Evolutionary conservation across 2,888 invertebrate genomes (phyloP).

Genomic region (Oscheius myriophilus): DNA sequence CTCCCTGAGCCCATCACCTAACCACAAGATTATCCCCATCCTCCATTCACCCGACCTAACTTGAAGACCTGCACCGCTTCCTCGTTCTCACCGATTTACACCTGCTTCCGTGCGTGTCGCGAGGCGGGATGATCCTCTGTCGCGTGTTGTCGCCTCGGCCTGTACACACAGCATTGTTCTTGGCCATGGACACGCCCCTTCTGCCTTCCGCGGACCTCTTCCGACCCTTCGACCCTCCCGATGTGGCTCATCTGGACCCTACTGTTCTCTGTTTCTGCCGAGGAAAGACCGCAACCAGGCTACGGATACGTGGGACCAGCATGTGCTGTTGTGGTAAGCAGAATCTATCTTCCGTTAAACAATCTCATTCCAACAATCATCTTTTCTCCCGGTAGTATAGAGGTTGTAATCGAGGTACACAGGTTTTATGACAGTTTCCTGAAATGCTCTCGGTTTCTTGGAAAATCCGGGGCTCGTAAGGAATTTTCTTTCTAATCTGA

Average conservation of each 20-base stretch:
- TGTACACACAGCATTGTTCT: conserved; percentile 29
- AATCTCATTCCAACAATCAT: neutral
- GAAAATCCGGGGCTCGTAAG: neutral
- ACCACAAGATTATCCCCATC: too few species aligned
- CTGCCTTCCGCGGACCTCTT: conserved; percentile 10
- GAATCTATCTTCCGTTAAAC: too few species aligned
- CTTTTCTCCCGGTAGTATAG: neutral
- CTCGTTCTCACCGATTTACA: too few species aligned
- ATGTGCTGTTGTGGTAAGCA: conserved; percentile 53
- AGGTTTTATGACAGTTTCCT: neutral
- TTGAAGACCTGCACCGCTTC: conserved; percentile 38
- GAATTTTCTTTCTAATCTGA: too few species aligned
- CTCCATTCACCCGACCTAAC: too few species aligned
- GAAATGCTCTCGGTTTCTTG: neutral
- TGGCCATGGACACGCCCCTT: conserved; percentile 14
- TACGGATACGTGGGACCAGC: conserved; percentile 72
- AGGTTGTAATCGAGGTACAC: too few species aligned
- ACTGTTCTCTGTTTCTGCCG: neutral
- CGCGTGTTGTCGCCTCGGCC: conserved; percentile 19
- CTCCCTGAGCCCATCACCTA: too few species aligned
- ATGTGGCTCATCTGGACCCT: conserved; percentile 18
- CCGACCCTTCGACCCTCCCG: neutral
- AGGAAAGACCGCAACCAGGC: conserved; percentile 16
- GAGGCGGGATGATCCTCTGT: conserved; percentile 20
- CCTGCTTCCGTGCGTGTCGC: conserved; percentile 7